phyloP scores from a whole-genome alignment of 2,888 invertebrate species.

The Caenorhabditis sp. region DNA sequence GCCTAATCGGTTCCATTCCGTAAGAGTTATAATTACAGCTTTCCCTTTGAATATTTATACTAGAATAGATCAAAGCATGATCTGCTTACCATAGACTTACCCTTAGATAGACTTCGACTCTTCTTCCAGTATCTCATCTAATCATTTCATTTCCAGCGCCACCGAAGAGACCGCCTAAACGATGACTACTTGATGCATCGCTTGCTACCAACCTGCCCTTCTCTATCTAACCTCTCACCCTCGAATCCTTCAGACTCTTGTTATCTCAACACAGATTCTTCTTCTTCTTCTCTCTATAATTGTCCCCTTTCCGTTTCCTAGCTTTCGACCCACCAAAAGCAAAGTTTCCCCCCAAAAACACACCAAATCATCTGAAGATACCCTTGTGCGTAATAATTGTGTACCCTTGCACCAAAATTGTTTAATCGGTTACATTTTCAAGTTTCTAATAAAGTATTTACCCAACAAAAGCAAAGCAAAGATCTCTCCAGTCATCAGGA shows the following conservation, averaged over 20 bases:
- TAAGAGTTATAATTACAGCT: constrained; percentile 5
- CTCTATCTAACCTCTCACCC: constrained; percentile 11
- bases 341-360: constrained; percentile 1
- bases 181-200: not conserved
- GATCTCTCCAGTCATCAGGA: no score
- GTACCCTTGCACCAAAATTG: not conserved
- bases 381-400: constrained; percentile 19
- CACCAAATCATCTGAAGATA: constrained; percentile 4
- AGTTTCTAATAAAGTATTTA: constrained; percentile 44
- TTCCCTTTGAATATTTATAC: no score
- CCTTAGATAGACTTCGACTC: not conserved
- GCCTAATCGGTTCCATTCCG: constrained; percentile 22
- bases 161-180: constrained; percentile 58
- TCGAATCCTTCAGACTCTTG: constrained; percentile 15
- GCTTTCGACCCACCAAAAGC: constrained; percentile 34
- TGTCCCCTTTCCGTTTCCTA: constrained; percentile 23
- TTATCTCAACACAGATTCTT: constrained; percentile 24
- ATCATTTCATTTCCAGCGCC: constrained; percentile 45
- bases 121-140: no score
- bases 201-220: constrained; percentile 45
- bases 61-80: constrained; percentile 12
- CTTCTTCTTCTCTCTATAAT: constrained; percentile 14
- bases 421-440: constrained; percentile 21
- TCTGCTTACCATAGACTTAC: constrained; percentile 12
- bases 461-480: no score